These are phyloP conservation scores for Macrobrachium rosenbergii DNA, from an alignment of 1,140 invertebrate species.

Conservation along the genomic window DNA sequence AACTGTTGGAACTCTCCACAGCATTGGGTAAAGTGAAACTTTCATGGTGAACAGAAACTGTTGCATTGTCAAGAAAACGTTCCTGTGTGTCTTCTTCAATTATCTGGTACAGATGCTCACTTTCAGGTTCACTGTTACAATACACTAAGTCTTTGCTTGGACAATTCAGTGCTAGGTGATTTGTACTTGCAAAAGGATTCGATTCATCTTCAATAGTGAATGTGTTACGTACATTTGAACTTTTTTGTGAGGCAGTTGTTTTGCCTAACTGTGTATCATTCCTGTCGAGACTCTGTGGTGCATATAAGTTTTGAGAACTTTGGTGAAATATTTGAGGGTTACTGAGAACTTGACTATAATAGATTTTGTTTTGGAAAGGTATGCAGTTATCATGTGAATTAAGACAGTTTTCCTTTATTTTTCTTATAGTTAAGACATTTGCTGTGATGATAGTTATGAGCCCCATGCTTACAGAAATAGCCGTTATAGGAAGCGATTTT, in stretches of 20 bases:
- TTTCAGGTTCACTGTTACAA: not conserved
- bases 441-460: not conserved
- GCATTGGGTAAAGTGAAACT: slow-evolving; percentile 12
- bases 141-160: too few species aligned
- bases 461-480: not conserved
- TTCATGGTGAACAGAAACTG: not conserved
- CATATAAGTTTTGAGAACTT: not conserved
- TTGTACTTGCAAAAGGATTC: not conserved
- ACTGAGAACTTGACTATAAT: not conserved
- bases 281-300: too few species aligned
- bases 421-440: not conserved
- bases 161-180: too few species aligned
- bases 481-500: not conserved
- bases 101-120: slow-evolving; percentile 19
- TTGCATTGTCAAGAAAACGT: not conserved
- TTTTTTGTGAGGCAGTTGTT: too few species aligned
- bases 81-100: slow-evolving; percentile 13
- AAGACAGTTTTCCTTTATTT: slow-evolving; percentile 3
- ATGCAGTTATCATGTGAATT: not conserved
- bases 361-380: too few species aligned
- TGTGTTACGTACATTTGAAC: not conserved
- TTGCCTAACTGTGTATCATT: too few species aligned
- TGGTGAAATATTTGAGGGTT: not conserved
- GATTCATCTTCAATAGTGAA: not conserved
- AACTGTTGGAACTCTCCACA: not conserved